Conservation (phyloP, 2,888 invertebrate genomes). For the Anarsia innoxiella region DNA sequence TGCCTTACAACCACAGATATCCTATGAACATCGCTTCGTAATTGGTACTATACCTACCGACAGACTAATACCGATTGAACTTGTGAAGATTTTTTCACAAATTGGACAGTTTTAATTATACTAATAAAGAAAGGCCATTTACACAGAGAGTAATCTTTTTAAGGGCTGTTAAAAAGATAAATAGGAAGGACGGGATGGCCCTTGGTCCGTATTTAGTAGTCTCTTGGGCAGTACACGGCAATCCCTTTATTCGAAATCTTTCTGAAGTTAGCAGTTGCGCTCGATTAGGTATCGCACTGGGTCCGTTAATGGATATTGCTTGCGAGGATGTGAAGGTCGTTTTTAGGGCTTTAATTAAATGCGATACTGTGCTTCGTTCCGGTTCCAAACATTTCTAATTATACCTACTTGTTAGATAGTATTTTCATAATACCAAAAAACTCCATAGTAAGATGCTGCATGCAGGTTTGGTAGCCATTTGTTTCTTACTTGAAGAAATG, state of each 20-base stretch:
- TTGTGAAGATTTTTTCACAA: no score
- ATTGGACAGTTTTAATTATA: conserved; percentile 40
- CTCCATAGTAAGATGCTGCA: no score
- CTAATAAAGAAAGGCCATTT: conserved; percentile 28
- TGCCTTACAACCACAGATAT: no score
- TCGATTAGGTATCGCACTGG: conserved; percentile 30
- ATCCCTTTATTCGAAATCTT: conserved; percentile 18
- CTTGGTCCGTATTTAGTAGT: conserved; percentile 52
- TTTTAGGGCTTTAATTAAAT: conserved; percentile 25
- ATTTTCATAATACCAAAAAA: no score
- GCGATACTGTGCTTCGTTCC: no score
- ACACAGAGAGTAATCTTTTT: conserved; percentile 31
- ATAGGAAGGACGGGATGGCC: conserved; percentile 48
- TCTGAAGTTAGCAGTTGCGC: conserved; percentile 34
- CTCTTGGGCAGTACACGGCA: conserved; percentile 32
- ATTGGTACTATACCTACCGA: no score
- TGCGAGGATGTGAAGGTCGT: conserved; percentile 23
- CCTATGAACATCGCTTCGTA: no score
- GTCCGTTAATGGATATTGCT: conserved; percentile 30
- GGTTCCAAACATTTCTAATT: no score
- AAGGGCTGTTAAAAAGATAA: conserved; percentile 59
- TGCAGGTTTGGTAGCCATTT: no score
- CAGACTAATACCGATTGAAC: no score
- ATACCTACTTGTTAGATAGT: no score
- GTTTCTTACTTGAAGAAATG: no score